phyloP scores from a whole-genome alignment of 2,888 invertebrate genomes.

The Oxyscelio sp. region DNA sequence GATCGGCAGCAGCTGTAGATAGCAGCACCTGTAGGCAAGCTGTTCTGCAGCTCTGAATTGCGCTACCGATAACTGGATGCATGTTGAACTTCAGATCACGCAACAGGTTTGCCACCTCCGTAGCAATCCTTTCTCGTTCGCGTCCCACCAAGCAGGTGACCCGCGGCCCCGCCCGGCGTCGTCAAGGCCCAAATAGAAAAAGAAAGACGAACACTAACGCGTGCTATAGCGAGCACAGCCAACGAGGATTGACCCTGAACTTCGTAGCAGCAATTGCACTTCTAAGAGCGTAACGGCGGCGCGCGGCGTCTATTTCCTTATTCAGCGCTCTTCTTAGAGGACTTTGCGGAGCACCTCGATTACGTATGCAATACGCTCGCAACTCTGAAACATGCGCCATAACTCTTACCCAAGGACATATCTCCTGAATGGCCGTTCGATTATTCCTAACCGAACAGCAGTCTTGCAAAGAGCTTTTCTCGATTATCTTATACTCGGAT shows the following conservation, averaged over 20 bases:
- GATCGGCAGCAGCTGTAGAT: constrained; percentile 77
- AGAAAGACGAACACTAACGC: too few species aligned
- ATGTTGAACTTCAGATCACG: constrained; percentile 51
- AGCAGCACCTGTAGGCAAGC: constrained; percentile 82
- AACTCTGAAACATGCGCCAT: constrained; percentile 78
- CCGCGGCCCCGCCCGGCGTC: too few species aligned
- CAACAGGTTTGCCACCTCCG: constrained; percentile 59
- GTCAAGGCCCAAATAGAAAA: too few species aligned
- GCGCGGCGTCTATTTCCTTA: constrained; percentile 84
- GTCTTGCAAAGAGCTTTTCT: constrained; percentile 65
- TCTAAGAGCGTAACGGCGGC: constrained; percentile 63
- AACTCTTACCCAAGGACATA: constrained; percentile 82
- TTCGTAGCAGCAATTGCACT: constrained; percentile 80
- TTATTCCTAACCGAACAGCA: constrained; percentile 54
- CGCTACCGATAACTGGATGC: constrained; percentile 58
- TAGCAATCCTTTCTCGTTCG: constrained; percentile 50
- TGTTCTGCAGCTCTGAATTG: background rate
- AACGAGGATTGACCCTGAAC: constrained; percentile 86
- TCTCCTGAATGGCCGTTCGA: constrained; percentile 56
- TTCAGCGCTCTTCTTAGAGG: constrained; percentile 85
- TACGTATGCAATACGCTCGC: constrained; percentile 80
- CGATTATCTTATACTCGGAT: constrained; percentile 58
- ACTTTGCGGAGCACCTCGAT: constrained; percentile 77
- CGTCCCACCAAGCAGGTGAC: too few species aligned
- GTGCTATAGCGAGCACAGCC: constrained; percentile 62